Percentiles rank a stretch among this genome's conserved stretches.
Evolutionary conservation across 2,797 vertebrate species (phyloP).

Genomic region (Phoeniculus purpureus): DNA sequence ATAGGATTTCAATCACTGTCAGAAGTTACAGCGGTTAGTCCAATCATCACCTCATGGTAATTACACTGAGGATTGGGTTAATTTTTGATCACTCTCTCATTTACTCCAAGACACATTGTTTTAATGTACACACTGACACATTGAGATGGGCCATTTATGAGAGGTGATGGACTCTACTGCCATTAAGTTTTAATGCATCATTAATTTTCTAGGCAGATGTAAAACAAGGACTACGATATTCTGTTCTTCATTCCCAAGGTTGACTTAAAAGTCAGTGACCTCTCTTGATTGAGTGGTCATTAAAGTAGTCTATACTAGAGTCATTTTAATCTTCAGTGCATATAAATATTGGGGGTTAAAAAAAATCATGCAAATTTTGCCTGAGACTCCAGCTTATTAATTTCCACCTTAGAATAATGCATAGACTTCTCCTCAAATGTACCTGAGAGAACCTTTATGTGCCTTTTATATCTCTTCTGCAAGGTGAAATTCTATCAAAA

Average conservation of each 20-base stretch:
- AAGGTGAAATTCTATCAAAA: conserved; percentile 16
- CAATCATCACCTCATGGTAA: not conserved
- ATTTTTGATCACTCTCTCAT: conserved; percentile 56
- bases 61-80: conserved; percentile 45
- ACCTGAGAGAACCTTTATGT: not conserved
- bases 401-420: conserved; percentile 16
- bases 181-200: conserved; percentile 65
- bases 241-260: conserved; percentile 48
- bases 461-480: not conserved
- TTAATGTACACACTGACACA: conserved; percentile 47
- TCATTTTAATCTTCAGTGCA: conserved; percentile 34
- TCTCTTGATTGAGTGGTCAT: conserved; percentile 44
- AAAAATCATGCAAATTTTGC: not conserved
- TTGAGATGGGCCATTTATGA: conserved; percentile 45
- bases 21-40: not conserved
- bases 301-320: conserved; percentile 48
- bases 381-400: not conserved
- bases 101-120: conserved; percentile 26
- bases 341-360: conserved; percentile 46
- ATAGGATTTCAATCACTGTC: conserved; percentile 29
- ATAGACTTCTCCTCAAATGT: not conserved
- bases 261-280: conserved; percentile 60
- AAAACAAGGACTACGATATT: conserved; percentile 43
- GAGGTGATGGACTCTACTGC: conserved; percentile 34
- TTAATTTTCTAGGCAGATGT: conserved; percentile 63